Percentiles rank a stretch among this genome's conserved stretches.
phyloP scores from a whole-genome alignment of 2,888 invertebrate genomes.

The Machimus atricapillus region DNA sequence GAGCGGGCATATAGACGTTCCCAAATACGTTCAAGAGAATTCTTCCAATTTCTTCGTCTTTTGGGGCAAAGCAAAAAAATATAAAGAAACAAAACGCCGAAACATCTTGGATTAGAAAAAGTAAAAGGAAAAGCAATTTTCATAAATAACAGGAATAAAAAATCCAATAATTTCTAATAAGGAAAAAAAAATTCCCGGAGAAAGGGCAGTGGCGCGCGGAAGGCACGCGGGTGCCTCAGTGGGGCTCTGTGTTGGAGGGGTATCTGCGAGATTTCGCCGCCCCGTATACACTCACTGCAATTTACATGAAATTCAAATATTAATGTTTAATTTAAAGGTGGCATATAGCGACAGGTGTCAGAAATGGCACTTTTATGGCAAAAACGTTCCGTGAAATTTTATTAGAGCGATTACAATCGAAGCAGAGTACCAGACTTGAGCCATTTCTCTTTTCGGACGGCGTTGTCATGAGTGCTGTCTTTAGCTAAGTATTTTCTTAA shows the following conservation, averaged over 20 bases:
- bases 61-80: not conserved
- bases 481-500: not conserved
- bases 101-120: constrained; percentile 30
- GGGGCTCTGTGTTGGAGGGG: no score
- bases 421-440: not conserved
- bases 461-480: not conserved
- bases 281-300: not conserved
- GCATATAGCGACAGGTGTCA: constrained; percentile 40
- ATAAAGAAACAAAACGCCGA: not conserved
- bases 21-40: not conserved
- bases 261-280: not conserved
- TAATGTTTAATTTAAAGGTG: constrained; percentile 28
- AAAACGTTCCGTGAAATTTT: constrained; percentile 33
- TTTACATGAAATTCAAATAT: constrained; percentile 37
- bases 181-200: constrained; percentile 2
- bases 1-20: not conserved
- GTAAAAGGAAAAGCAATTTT: constrained; percentile 27
- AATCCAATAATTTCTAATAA: constrained; percentile 38
- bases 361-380: constrained; percentile 37
- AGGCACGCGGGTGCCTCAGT: not conserved
- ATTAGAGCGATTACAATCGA: constrained; percentile 26
- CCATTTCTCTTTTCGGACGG: not conserved
- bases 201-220: not conserved
- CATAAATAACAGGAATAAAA: constrained; percentile 40
- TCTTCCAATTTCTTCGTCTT: not conserved